Conservation (phyloP, 2,113 vertebrate species). For the Atherinomorus stipes region DNA sequence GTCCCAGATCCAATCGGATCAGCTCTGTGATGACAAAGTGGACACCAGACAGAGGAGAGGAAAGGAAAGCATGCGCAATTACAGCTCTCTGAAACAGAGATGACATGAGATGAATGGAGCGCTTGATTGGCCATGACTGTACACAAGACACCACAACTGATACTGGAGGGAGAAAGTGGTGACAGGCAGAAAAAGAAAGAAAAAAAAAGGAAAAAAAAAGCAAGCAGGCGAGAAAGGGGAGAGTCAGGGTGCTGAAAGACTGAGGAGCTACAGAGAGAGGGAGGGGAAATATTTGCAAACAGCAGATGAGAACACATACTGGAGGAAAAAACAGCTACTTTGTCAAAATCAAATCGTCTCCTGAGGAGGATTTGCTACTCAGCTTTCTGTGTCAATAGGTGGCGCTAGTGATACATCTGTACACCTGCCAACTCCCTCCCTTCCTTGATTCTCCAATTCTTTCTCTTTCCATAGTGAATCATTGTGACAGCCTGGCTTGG, state of each 20-base stretch:
- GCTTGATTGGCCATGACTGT: constrained; percentile 65
- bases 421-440: constrained; percentile 52
- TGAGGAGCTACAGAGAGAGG: constrained; percentile 32
- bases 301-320: constrained; percentile 17
- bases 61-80: constrained; percentile 31
- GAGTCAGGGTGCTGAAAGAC: constrained; percentile 35
- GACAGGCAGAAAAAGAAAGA: constrained; percentile 23
- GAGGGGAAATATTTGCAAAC: constrained; percentile 16
- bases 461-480: constrained; percentile 57
- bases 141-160: constrained; percentile 55
- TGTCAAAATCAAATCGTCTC: constrained; percentile 37
- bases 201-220: constrained; percentile 6
- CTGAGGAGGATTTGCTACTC: not conserved
- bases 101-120: constrained; percentile 63
- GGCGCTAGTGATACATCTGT: constrained; percentile 79
- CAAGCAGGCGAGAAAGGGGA: constrained; percentile 30
- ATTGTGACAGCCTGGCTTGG: constrained; percentile 59
- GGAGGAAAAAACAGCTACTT: constrained; percentile 27
- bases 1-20: constrained; percentile 63
- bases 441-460: constrained; percentile 12
- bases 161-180: constrained; percentile 44
- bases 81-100: constrained; percentile 41
- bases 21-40: constrained; percentile 58
- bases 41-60: constrained; percentile 50
- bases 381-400: constrained; percentile 73